phyloP scores from a whole-genome alignment of 2,113 vertebrate genomes.

The Columba janthina region DNA sequence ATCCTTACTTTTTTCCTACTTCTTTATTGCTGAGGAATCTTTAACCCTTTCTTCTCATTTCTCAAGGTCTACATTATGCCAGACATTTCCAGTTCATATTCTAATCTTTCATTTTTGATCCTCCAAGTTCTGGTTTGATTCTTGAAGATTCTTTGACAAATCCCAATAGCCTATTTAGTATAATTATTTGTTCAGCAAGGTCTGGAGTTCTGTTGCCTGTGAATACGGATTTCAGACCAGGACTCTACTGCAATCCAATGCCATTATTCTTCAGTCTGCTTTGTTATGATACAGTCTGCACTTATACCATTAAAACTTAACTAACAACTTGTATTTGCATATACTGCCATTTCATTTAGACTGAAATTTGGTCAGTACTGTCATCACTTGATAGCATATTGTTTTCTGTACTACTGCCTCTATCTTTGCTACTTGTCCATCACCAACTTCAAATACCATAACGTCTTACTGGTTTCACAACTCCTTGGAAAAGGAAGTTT shows the following conservation, averaged over 20 bases:
- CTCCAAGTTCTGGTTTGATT: background rate
- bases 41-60: background rate
- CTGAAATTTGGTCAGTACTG: background rate
- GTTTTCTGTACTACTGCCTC: background rate
- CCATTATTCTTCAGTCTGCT: background rate
- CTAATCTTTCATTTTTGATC: background rate
- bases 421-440: background rate
- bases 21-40: background rate
- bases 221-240: background rate
- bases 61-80: background rate
- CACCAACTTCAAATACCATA: background rate
- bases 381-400: background rate
- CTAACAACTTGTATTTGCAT: background rate
- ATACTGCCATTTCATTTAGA: background rate
- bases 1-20: background rate
- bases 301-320: background rate
- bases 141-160: background rate
- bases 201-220: background rate
- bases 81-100: background rate
- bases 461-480: background rate
- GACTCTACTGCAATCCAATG: background rate
- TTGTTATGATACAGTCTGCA: background rate
- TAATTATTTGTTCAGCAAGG: background rate
- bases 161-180: background rate
- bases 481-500: background rate